Percentiles rank a stretch among this genome's conserved stretches.
Conservation (phyloP, 2,113 vertebrate genomes). For the Passer montanus region DNA sequence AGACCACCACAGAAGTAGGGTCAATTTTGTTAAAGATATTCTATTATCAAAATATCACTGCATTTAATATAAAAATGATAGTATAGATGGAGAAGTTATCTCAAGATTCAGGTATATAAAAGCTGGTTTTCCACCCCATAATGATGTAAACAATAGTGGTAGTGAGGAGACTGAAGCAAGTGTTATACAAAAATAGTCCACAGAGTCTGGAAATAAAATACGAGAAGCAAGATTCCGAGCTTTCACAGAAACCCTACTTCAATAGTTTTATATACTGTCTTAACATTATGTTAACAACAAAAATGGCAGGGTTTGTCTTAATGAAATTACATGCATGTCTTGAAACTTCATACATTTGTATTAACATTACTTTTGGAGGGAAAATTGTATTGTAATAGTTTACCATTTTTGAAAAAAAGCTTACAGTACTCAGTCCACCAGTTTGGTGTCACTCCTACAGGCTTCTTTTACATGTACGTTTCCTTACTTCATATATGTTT, state of each 20-base stretch:
- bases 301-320: background rate
- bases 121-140: background rate
- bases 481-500: background rate
- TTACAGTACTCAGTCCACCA: background rate
- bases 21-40: background rate
- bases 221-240: background rate
- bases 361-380: background rate
- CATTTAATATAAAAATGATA: background rate
- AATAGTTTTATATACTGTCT: background rate
- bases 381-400: background rate
- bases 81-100: background rate
- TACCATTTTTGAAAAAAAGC: background rate
- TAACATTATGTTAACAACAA: background rate
- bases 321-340: background rate
- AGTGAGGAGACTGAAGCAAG: background rate
- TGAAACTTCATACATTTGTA: background rate
- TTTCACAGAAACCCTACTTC: background rate
- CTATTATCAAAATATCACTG: background rate
- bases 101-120: background rate
- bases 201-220: background rate
- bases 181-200: background rate
- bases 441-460: background rate
- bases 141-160: background rate
- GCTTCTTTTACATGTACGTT: background rate
- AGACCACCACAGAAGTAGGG: background rate